Evolutionary conservation across 1,140 invertebrate genomes (phyloP).

Genomic region (Drosophila auraria): DNA sequence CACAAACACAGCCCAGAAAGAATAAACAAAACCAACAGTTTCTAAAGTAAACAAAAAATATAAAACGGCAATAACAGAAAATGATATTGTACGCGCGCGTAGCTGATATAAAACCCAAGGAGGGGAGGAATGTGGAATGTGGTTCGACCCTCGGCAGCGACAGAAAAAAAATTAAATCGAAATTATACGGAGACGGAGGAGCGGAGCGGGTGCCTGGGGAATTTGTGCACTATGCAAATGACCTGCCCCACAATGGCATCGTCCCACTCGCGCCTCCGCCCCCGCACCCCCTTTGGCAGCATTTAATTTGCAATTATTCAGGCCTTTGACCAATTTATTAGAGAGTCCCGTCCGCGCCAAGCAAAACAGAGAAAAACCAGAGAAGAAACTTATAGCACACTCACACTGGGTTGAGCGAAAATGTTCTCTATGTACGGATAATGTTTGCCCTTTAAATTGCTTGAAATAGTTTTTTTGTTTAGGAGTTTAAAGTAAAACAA

Average conservation of each 20-base stretch:
- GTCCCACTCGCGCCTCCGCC: slow-evolving; percentile 4
- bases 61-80: slow-evolving; percentile 34
- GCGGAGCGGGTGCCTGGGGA: not conserved
- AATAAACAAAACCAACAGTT: slow-evolving; percentile 69
- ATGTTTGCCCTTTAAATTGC: not conserved
- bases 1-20: slow-evolving; percentile 45
- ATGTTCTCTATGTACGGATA: not conserved
- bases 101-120: slow-evolving; percentile 49
- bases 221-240: slow-evolving; percentile 31
- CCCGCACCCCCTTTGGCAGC: slow-evolving; percentile 13
- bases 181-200: slow-evolving; percentile 1
- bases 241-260: slow-evolving; percentile 46
- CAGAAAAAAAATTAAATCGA: slow-evolving; percentile 5
- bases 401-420: not conserved
- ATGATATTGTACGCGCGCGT: slow-evolving; percentile 66
- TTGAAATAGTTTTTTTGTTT: not conserved
- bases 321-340: slow-evolving; percentile 75
- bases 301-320: slow-evolving; percentile 73
- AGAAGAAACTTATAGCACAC: not conserved
- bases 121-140: slow-evolving; percentile 10
- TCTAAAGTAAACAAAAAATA: slow-evolving; percentile 63
- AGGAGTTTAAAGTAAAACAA: fast-evolving
- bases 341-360: slow-evolving; percentile 27
- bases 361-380: slow-evolving; percentile 17
- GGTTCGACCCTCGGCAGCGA: slow-evolving; percentile 7